phyloP scores from a whole-genome alignment of 2,888 invertebrate genomes.

The Papilio protenor region DNA sequence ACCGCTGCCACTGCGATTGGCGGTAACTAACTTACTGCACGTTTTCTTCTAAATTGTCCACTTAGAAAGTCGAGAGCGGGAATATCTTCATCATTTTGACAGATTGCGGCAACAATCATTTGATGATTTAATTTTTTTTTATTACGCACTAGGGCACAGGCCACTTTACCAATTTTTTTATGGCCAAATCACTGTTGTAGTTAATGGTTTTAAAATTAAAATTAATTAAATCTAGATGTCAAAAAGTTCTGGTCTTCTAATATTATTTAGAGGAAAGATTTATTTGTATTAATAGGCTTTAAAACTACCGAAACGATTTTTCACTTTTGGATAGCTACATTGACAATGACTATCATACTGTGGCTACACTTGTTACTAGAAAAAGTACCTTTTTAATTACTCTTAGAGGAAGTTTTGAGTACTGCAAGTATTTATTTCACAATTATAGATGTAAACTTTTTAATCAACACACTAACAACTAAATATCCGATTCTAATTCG shows the following conservation, averaged over 20 bases:
- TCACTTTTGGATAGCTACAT: too few species aligned
- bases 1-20: constrained; percentile 27
- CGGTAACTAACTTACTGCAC: constrained; percentile 31
- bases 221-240: not conserved
- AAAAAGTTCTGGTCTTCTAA: too few species aligned
- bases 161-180: constrained; percentile 1
- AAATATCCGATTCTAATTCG: not conserved
- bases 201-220: not conserved
- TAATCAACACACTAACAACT: not conserved
- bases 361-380: too few species aligned
- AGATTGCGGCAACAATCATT: constrained; percentile 28
- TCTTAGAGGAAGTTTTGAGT: too few species aligned
- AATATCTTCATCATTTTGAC: constrained; percentile 38
- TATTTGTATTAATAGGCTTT: too few species aligned
- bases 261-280: too few species aligned
- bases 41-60: constrained; percentile 39
- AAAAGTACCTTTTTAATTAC: too few species aligned
- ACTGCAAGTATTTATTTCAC: too few species aligned
- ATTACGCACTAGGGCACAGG: not conserved
- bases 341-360: too few species aligned
- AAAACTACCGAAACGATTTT: too few species aligned
- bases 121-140: constrained; percentile 9
- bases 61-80: constrained; percentile 37
- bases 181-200: not conserved
- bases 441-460: not conserved